Conservation (phyloP, 2,113 vertebrate species). For the Myiopsitta monachus region DNA sequence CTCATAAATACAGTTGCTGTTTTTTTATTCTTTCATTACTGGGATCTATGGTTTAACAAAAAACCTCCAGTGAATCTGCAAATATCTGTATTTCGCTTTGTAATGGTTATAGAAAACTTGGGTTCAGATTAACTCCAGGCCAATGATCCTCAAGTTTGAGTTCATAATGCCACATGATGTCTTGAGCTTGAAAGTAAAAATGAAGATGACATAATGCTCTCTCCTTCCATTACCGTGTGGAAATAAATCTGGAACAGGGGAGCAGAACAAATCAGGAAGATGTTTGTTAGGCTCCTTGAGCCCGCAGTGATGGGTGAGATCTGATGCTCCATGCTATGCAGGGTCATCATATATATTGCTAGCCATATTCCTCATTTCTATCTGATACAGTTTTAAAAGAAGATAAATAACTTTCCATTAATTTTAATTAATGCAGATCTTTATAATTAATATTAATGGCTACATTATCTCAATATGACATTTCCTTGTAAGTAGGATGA, state of each 20-base stretch:
- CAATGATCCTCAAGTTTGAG: neutral
- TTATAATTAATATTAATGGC: neutral
- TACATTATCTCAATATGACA: neutral
- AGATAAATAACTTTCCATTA: neutral
- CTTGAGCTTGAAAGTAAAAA: neutral
- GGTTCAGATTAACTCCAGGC: neutral
- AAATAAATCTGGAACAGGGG: neutral
- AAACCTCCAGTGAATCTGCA: neutral
- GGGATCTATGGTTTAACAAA: conserved; percentile 2
- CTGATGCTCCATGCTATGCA: neutral
- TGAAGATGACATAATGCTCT: neutral
- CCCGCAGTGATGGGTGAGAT: neutral
- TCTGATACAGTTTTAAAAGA: neutral
- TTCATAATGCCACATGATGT: neutral
- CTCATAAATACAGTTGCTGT: conserved; percentile 44
- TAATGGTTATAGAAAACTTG: neutral
- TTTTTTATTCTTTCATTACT: conserved; percentile 49
- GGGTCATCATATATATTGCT: neutral
- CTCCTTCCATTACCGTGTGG: neutral
- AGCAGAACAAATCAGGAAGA: neutral
- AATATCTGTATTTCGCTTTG: neutral
- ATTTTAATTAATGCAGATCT: neutral
- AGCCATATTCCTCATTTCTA: neutral
- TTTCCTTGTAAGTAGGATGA: neutral
- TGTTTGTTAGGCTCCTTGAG: neutral